Percentiles rank a stretch among this genome's conserved stretches.
Evolutionary conservation across 2,113 vertebrate genomes (phyloP).

Genomic region (Plecotus auritus): DNA sequence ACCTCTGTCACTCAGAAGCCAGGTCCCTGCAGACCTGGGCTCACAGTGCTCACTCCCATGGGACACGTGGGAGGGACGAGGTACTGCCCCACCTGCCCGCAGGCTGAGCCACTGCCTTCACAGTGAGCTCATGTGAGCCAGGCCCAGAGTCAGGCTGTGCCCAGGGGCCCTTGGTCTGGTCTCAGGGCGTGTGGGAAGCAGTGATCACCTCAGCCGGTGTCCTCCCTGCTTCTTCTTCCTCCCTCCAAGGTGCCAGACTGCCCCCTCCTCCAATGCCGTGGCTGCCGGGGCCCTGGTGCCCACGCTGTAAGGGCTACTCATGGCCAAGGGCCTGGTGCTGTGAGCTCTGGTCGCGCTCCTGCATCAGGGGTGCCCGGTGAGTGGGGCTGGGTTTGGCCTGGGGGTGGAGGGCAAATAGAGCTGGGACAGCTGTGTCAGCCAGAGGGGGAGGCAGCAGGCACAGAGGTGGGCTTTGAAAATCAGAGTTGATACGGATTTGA

Average conservation of each 20-base stretch:
- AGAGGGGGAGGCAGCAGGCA: not conserved
- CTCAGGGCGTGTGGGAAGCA: not conserved
- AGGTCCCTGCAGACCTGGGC: not conserved
- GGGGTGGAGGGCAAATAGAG: not conserved
- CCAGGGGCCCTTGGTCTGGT: not conserved
- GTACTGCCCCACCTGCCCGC: not conserved
- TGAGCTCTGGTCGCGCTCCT: not conserved
- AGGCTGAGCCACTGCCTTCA: not conserved
- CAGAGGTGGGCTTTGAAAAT: not conserved
- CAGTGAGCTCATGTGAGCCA: not conserved
- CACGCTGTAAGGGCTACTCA: rapidly evolving
- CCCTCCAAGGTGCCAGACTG: not conserved
- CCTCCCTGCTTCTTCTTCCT: not conserved
- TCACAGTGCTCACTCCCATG: not conserved
- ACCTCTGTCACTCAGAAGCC: not conserved
- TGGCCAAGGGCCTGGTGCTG: not conserved
- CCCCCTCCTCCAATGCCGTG: not conserved
- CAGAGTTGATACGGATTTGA: not conserved
- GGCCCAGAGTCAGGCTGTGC: not conserved
- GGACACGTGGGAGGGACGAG: not conserved
- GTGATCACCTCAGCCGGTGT: rapidly evolving
- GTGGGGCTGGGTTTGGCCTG: not conserved
- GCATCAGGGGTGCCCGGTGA: rapidly evolving
- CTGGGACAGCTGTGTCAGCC: not conserved
- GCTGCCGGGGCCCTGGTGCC: not conserved